Base-by-base conservation (phyloP, 2,797 vertebrate genomes). In the Amphiprion clarkii region DNA sequence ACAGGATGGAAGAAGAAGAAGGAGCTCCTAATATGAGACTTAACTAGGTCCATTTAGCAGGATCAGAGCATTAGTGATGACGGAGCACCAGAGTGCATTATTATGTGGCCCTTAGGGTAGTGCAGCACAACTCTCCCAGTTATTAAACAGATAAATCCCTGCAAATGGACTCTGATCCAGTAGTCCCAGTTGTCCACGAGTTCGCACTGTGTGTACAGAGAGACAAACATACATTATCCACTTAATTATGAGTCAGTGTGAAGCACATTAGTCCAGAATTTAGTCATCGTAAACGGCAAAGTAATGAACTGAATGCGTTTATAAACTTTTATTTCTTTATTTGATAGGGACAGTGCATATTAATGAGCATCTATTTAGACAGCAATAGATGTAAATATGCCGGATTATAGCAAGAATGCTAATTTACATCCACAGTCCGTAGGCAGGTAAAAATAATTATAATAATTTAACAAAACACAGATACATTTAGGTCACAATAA, bases 91-190 rank as follows among this genome's bases (percentile, higher is more conserved):
- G 49, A 74, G 79, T 76, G 74, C 55, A n/a, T 89, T 84, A 89
- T 94, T 90, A 92, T 76, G 76, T 76, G 74, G 76, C 81, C 91
- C 89, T 85, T 16, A 76, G 87, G 89, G 87, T 67, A 10, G 54
- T 25, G 71, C 75, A 65, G 57, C 76, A 76, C 82, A 83, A 79
- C 67, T 82, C 82, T 60, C 46, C 16, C 76, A 67, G 79, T 92
- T 91, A 94, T 92, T 92, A 93, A 94, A 92, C 79, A 86, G 78
- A 94, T 93, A 93, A 94, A 94, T 94, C 92, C 40, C 63, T 23
- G 25, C 79, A 93, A 93, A 94, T 91, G 83, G 90, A 86, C 79
- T 64, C 57, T 2, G 76, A 82, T 49, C 71, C 79, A 79, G 57
- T 27, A 57, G 67, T 86, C 90, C 77, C 87, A 23, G 49, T 60